These are phyloP conservation scores for Denticeps clupeoides DNA, from an alignment of 2,797 vertebrate species.

Conservation along the genomic window DNA sequence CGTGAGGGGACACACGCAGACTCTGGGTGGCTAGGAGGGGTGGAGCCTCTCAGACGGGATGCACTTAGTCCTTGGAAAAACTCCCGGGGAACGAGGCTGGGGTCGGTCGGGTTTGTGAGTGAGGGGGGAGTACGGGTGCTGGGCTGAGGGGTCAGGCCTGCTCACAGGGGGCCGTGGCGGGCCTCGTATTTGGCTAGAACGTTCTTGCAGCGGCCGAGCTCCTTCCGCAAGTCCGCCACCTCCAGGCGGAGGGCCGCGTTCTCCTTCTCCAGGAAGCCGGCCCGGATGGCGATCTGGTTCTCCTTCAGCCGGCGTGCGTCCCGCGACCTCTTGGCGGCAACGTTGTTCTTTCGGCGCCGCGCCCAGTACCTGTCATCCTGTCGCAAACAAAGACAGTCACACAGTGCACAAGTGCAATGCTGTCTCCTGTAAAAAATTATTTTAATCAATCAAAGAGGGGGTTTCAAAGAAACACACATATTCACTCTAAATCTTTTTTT, in stretches of 20 bases:
- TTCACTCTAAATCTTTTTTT: too few relatives aligned
- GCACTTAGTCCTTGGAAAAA: conserved; percentile 57
- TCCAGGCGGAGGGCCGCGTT: conserved; percentile 83
- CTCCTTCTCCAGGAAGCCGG: conserved; percentile 93
- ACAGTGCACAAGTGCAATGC: conserved; percentile 1
- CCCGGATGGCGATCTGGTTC: conserved; percentile 97
- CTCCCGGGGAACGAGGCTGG: background rate
- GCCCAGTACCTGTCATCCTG: conserved; percentile 97
- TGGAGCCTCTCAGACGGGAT: conserved; percentile 56
- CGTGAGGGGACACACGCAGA: background rate
- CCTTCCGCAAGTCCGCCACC: conserved; percentile 85
- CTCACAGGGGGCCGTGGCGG: conserved; percentile 80
- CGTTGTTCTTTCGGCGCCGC: conserved; percentile 95
- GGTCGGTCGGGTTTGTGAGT: background rate
- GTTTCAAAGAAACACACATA: too few relatives aligned
- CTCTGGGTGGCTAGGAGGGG: conserved; percentile 41
- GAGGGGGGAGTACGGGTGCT: background rate
- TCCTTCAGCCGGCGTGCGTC: conserved; percentile 92
- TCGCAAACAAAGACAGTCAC: conserved; percentile 30
- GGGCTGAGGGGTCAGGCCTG: background rate
- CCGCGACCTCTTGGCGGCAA: conserved; percentile 88
- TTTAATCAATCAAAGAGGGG: too few relatives aligned
- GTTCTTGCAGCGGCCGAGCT: conserved; percentile 93
- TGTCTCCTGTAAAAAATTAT: too few relatives aligned
- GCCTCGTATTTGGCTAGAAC: conserved; percentile 85